Evolutionary conservation across 1,140 invertebrate species (phyloP).

Genomic region (Eupristina koningsbergeri): DNA sequence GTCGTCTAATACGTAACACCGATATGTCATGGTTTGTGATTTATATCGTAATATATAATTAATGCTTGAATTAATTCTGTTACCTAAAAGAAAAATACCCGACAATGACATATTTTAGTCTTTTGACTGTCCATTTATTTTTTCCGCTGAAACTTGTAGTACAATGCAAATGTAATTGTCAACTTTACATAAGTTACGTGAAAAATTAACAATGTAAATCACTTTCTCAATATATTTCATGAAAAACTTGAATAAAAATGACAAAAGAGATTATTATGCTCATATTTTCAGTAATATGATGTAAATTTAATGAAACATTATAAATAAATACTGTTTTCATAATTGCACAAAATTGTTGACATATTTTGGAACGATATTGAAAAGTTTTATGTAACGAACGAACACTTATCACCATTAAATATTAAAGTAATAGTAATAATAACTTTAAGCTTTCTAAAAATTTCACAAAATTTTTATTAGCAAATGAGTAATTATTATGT

Average conservation of each 20-base stretch:
- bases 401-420: not conserved
- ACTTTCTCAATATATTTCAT: too few species aligned
- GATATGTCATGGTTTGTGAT: slow-evolving; percentile 5
- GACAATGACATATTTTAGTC: slow-evolving; percentile 28
- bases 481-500: too few species aligned
- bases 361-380: not conserved
- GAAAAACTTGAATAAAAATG: too few species aligned
- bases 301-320: not conserved
- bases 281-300: too few species aligned
- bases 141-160: not conserved
- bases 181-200: not conserved
- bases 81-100: slow-evolving; percentile 32
- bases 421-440: not conserved
- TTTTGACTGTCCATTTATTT: not conserved
- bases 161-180: not conserved
- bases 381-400: not conserved
- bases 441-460: not conserved
- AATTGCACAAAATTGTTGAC: not conserved
- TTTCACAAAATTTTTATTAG: not conserved
- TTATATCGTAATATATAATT: not conserved
- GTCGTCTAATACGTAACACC: slow-evolving; percentile 11
- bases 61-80: slow-evolving; percentile 39
- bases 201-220: not conserved
- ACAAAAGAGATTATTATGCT: too few species aligned
- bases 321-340: not conserved